Evolutionary conservation across 2,797 vertebrate genomes (phyloP), one percentile per base, ranked within the genome.

Genomic region (Myotis pilosus): DNA sequence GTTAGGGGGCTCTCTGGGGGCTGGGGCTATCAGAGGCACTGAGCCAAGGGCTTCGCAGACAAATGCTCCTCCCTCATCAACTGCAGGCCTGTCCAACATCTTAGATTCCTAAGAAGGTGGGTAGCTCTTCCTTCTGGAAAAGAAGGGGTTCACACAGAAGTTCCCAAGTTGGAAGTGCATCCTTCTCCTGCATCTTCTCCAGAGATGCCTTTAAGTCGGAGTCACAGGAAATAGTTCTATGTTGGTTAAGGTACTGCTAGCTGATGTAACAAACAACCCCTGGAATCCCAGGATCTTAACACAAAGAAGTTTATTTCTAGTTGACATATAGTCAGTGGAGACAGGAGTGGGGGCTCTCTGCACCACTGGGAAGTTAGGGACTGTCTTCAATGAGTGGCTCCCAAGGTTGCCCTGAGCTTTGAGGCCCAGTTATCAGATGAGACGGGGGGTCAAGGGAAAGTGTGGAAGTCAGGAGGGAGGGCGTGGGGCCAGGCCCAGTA

Each of bases 1-100:
- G 99, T 99, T 93, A 98, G 98, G 47, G 3, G 55, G 17, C 8
- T 38, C 28, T 38, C 36, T 6, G 47, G 47, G 76, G 20, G 23
- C 47, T 15, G n/a, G 30, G n/a, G 5, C 47, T 33, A 2, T 79
- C 23, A n/a, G 5, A 60, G 49, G 36, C 44, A 20, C 51, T 38
- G 30, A 74, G 20, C 38, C 44, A 44, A 55, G 57, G 33, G 30
- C 9, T 49, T 82, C 33, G 20, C 68, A 75, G 23, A 19, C 51
- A 71, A 41, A 30, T 9, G 16, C 7, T n/a, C 44, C 8, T 0
- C 16, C 20, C 17, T 15, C 15, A 47, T 51, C 41, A 10, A 28
- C 49, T 47, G n/a, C 13, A 38, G 53, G 23, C 30, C 44, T 74
- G 36, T 51, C 53, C 49, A 55, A 33, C 20, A 62, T 66, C 89